phyloP scores from a whole-genome alignment of 2,113 vertebrate genomes.

The Piprites chloris region DNA sequence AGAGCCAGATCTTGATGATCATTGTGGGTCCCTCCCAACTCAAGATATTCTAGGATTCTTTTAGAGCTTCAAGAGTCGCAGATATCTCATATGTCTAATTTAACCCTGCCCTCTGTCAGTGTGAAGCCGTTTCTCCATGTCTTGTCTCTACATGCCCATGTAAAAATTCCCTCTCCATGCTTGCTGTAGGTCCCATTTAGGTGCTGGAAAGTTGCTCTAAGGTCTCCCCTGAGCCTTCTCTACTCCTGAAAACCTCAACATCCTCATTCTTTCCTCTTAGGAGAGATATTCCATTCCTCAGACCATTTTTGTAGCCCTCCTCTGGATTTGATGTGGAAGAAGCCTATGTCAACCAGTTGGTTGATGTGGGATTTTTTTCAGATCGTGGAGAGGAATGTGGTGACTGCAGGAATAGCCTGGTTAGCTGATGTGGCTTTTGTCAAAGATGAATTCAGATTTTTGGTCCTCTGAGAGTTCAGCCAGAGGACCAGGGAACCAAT shows the following conservation, averaged over 20 bases:
- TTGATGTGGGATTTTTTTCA: neutral
- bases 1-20: neutral
- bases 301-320: neutral
- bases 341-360: neutral
- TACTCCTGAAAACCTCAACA: neutral
- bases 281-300: neutral
- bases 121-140: neutral
- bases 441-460: neutral
- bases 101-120: neutral
- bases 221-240: neutral
- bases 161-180: neutral
- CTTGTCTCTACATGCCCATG: neutral
- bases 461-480: neutral
- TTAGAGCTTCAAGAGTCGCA: neutral
- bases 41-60: neutral
- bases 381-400: neutral
- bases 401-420: neutral
- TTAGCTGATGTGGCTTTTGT: neutral
- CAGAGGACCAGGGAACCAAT: neutral
- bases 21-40: neutral
- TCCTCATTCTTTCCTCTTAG: neutral
- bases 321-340: neutral
- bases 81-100: neutral
- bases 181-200: neutral
- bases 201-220: neutral